Percentiles rank a stretch among this genome's conserved stretches.
Conservation (phyloP, 2,797 vertebrate species). For the Fringilla coelebs region DNA sequence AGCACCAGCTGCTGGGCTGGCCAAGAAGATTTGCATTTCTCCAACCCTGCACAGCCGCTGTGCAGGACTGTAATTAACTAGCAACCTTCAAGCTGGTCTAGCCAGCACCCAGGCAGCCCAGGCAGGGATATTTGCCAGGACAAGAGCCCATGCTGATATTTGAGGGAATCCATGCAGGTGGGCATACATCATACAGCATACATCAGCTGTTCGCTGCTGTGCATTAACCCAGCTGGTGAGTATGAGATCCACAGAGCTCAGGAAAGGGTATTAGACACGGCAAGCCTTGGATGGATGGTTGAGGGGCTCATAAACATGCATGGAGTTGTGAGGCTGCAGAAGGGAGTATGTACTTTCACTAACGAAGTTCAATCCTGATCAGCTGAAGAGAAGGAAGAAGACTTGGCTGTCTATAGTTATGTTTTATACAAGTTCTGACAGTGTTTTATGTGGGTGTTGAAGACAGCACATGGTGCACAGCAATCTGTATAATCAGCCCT, state of each 20-base stretch:
- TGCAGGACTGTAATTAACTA: not conserved
- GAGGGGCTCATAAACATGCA: not conserved
- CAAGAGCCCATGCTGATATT: not conserved
- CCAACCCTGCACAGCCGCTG: not conserved
- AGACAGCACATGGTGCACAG: not conserved
- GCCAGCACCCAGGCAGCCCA: not conserved
- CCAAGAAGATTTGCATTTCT: not conserved
- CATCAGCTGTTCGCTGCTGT: not conserved
- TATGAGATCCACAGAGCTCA: not conserved
- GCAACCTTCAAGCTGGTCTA: not conserved
- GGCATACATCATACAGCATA: rapidly evolving
- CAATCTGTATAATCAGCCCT: not conserved
- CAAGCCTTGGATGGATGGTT: not conserved
- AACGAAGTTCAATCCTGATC: not conserved
- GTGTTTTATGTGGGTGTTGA: not conserved
- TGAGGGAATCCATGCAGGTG: not conserved
- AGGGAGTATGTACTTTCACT: not conserved
- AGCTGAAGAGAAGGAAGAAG: not conserved
- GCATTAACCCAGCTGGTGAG: not conserved
- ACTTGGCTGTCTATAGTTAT: not conserved
- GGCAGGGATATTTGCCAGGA: not conserved
- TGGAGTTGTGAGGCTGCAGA: not conserved
- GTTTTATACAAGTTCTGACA: conserved; percentile 1
- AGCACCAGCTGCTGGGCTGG: not conserved
- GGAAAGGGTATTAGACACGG: not conserved